Percentiles rank a stretch among this genome's conserved stretches.
Evolutionary conservation across 2,113 vertebrate species (phyloP).

Genomic region (Nipponia nippon): DNA sequence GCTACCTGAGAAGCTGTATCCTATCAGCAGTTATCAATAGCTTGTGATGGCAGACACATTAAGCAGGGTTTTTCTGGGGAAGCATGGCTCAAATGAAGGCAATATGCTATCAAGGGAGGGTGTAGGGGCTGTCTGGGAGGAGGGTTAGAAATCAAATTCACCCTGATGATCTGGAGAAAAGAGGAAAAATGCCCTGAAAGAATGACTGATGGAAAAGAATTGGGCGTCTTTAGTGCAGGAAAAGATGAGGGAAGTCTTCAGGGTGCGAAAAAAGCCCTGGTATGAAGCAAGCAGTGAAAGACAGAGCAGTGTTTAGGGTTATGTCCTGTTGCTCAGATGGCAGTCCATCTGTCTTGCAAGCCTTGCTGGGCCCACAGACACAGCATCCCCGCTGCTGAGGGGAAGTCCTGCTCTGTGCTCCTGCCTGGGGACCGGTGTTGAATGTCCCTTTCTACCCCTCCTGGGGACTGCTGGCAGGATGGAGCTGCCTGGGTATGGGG

Average conservation of each 20-base stretch:
- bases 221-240: neutral
- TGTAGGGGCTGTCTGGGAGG: neutral
- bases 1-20: neutral
- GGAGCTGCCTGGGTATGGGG: neutral
- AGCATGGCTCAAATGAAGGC: neutral
- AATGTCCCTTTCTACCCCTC: neutral
- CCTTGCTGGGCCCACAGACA: neutral
- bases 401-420: neutral
- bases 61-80: neutral
- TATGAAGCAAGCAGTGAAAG: neutral
- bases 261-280: neutral
- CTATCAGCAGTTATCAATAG: neutral
- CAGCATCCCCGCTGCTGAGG: neutral
- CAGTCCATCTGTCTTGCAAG: neutral
- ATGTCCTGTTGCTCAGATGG: neutral
- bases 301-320: neutral
- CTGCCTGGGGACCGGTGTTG: neutral
- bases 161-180: neutral
- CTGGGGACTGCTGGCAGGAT: neutral
- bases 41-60: rapidly evolving
- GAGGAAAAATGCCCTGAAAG: neutral
- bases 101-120: neutral
- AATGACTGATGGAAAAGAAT: neutral
- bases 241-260: neutral
- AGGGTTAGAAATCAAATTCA: neutral